Conservation (phyloP, 2,888 invertebrate species). For the Mimachlamys varia region DNA sequence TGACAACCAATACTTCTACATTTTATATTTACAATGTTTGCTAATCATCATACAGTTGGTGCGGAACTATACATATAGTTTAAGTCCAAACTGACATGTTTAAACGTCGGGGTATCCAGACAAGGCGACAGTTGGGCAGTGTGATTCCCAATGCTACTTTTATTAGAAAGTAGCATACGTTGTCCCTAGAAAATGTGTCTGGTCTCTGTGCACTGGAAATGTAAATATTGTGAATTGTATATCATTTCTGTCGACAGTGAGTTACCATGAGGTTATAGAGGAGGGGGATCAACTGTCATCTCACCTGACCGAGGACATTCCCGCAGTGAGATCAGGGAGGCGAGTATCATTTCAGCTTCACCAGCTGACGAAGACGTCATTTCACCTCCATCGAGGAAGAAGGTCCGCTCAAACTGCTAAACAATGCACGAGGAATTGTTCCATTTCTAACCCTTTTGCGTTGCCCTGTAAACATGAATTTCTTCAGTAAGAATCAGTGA, state of each 20-base stretch:
- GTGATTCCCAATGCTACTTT: too few relatives aligned
- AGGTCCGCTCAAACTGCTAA: constrained; percentile 67
- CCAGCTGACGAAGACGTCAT: constrained; percentile 57
- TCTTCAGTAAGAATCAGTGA: not conserved
- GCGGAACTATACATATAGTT: too few relatives aligned
- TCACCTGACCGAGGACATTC: not conserved
- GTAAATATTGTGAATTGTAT: too few relatives aligned
- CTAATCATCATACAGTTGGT: too few relatives aligned
- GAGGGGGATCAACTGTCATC: not conserved
- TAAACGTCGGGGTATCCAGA: too few relatives aligned
- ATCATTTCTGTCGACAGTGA: not conserved
- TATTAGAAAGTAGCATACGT: too few relatives aligned
- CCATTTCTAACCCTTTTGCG: not conserved
- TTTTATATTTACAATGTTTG: too few relatives aligned
- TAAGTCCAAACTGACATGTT: too few relatives aligned
- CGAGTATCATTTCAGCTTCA: constrained; percentile 77
- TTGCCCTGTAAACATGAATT: not conserved
- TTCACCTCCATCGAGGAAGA: constrained; percentile 66
- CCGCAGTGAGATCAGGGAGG: constrained; percentile 59
- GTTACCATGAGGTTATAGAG: not conserved
- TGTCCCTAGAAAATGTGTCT: too few relatives aligned
- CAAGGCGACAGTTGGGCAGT: too few relatives aligned
- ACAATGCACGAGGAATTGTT: constrained; percentile 21
- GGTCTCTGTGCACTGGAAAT: too few relatives aligned
- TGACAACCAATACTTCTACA: too few relatives aligned